Base-by-base conservation (phyloP, 2,113 vertebrate species). In the Microtus ochrogaster region DNA sequence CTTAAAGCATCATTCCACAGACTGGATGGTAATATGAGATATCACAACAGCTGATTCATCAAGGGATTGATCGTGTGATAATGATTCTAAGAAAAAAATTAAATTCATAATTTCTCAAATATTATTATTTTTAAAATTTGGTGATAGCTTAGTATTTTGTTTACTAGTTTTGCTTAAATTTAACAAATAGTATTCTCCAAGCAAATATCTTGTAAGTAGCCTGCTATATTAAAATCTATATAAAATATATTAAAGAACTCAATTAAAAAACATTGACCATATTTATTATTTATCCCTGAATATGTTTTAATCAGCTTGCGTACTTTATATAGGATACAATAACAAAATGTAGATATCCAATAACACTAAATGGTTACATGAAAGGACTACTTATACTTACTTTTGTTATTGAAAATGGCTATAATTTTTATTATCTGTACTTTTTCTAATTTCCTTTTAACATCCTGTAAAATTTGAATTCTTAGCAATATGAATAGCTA, bases 341-440 rank as follows among this genome's bases (percentile, higher is more conserved):
- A 92, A 84, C 98, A 68, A 92, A 96, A 92, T 78, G 12, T 84
- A 73, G 66, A 93, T 49, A 52, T 97, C 89, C 63, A 98, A 96
- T 97, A 78, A 97, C 0, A 21, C 91, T 86, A 78, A 85, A 86
- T 96, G 92, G 96, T 44, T 95, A 28, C 81, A 94, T 88, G 9
- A 89, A 95, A 91, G 55, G n/a, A 7, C 12, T 72, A 95, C 73
- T 78, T 77, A 74, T 89, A 97, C 12, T 10, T 41, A 91, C 74
- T 97, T 89, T 94, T 81, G 4, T 96, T 97, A 97, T 88, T 97
- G 73, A 96, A 98, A 98, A 90, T 96, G 90, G 73, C 92, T 84
- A 93, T 97, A 97, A 95, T 94, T 97, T 97, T 97, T 96, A 97
- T 94, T 93, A 95, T 91, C 88, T 96, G 84, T 97, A 97, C 98